Evolutionary conservation across 2,797 vertebrate species (phyloP).

Genomic region (Tragelaphus eurycerus): DNA sequence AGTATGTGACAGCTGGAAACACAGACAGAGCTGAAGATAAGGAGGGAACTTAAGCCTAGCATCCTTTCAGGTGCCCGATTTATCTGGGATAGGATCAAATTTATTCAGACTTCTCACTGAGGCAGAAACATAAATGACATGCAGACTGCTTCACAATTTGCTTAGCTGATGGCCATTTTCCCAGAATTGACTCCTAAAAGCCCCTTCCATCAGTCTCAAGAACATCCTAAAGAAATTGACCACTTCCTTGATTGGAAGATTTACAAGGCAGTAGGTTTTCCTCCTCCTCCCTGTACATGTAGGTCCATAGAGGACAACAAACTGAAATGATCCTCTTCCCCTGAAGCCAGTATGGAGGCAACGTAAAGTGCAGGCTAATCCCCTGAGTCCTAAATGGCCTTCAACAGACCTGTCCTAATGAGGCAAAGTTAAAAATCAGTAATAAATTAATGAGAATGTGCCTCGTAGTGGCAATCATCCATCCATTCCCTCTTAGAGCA

Average conservation of each 20-base stretch:
- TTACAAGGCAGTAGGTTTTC: background rate
- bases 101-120: background rate
- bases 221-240: constrained; percentile 21
- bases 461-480: constrained; percentile 80
- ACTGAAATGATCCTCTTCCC: constrained; percentile 36
- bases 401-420: constrained; percentile 81
- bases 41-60: background rate
- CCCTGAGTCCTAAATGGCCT: constrained; percentile 81
- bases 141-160: background rate
- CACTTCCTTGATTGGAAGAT: constrained; percentile 1
- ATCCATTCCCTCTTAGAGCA: constrained; percentile 76
- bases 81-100: background rate
- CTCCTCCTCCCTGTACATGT: background rate
- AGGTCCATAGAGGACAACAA: constrained; percentile 17
- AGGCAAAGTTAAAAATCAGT: constrained; percentile 82
- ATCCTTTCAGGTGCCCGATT: background rate
- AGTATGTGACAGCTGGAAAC: background rate
- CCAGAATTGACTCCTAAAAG: background rate
- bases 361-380: constrained; percentile 48
- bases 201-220: background rate
- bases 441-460: constrained; percentile 84
- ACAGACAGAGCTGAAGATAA: background rate
- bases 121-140: background rate
- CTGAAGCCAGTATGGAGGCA: constrained; percentile 33
- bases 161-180: background rate